These are phyloP conservation scores for Nematostella vectensis DNA, from an alignment of 92 coral and sea anemone species.

Conservation along the genomic window DNA sequence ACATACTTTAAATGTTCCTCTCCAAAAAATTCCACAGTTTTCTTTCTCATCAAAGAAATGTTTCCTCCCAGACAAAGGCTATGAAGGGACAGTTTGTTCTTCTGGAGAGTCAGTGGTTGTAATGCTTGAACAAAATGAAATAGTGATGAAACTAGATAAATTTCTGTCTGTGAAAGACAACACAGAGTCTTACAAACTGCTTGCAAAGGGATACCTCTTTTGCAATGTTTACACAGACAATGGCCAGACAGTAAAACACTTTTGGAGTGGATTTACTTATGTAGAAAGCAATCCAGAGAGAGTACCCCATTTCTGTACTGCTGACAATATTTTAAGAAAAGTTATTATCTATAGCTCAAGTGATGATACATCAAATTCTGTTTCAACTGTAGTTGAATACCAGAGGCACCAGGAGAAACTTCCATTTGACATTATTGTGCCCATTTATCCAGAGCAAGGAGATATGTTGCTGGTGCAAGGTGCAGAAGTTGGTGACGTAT, in stretches of 20 bases:
- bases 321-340: slow-evolving; percentile 25
- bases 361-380: neutral
- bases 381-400: slow-evolving; percentile 47
- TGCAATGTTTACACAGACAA: neutral
- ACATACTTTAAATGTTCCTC: slow-evolving; percentile 20
- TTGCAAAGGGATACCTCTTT: neutral
- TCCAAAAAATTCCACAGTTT: slow-evolving; percentile 15
- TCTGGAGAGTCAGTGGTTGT: neutral
- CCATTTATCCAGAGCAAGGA: slow-evolving; percentile 43
- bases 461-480: slow-evolving; percentile 65
- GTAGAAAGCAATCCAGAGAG: slow-evolving; percentile 24
- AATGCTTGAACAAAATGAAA: neutral
- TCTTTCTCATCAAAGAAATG: slow-evolving; percentile 29
- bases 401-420: slow-evolving; percentile 24
- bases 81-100: slow-evolving; percentile 1
- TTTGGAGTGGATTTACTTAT: slow-evolving; percentile 45
- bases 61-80: slow-evolving; percentile 32
- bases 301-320: slow-evolving; percentile 5
- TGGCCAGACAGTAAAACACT: slow-evolving; percentile 27
- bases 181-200: neutral
- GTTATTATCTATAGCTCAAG: slow-evolving; percentile 28
- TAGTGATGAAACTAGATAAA: neutral
- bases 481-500: slow-evolving; percentile 22
- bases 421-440: slow-evolving; percentile 43
- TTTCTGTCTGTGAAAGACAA: neutral